phyloP scores from a whole-genome alignment of 2,113 vertebrate species.

The Callionymus lyra region DNA sequence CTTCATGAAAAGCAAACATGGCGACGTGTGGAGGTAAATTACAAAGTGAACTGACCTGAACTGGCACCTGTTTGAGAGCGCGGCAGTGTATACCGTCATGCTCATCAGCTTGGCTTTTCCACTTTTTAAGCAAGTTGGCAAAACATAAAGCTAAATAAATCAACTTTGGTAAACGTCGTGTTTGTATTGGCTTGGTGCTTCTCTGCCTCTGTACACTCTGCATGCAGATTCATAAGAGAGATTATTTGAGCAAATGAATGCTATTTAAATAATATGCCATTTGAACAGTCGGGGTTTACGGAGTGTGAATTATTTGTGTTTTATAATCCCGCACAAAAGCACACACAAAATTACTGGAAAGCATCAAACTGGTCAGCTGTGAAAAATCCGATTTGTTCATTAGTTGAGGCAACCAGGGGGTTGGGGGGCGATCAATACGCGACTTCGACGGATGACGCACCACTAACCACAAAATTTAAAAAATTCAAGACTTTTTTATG shows the following conservation, averaged over 20 bases:
- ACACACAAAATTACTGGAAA: slow-evolving; percentile 76
- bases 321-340: slow-evolving; percentile 72
- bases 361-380: slow-evolving; percentile 75
- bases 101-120: slow-evolving; percentile 62
- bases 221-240: slow-evolving; percentile 63
- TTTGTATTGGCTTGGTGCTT: slow-evolving; percentile 57
- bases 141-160: slow-evolving; percentile 62
- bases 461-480: slow-evolving; percentile 36
- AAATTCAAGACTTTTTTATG: not conserved
- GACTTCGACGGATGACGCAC: slow-evolving; percentile 44
- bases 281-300: slow-evolving; percentile 68
- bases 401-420: slow-evolving; percentile 33
- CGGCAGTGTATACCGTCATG: slow-evolving; percentile 63
- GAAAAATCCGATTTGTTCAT: slow-evolving; percentile 75
- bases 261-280: slow-evolving; percentile 69
- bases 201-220: slow-evolving; percentile 41
- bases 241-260: slow-evolving; percentile 75
- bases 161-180: slow-evolving; percentile 58
- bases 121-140: slow-evolving; percentile 65
- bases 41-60: slow-evolving; percentile 28
- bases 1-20: slow-evolving; percentile 49
- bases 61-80: slow-evolving; percentile 34
- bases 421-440: slow-evolving; percentile 54
- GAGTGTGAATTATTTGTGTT: slow-evolving; percentile 70
- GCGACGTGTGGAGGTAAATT: slow-evolving; percentile 18